phyloP scores from a whole-genome alignment of 2,113 vertebrate genomes.

The Guaruba guarouba region DNA sequence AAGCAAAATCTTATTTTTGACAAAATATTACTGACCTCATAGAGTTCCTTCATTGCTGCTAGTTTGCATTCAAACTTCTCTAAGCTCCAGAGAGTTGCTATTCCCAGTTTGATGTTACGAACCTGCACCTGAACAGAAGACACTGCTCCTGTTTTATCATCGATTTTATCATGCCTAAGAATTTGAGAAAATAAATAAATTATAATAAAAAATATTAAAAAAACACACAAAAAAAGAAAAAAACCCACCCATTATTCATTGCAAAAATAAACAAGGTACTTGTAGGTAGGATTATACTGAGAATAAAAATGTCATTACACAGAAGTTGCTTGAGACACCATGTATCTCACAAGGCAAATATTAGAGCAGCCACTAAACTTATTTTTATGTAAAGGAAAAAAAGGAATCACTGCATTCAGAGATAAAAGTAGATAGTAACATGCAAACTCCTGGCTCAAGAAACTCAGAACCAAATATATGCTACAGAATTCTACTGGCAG shows the following conservation, averaged over 20 bases:
- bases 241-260: neutral
- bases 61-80: constrained; percentile 94
- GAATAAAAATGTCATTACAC: neutral
- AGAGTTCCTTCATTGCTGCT: constrained; percentile 88
- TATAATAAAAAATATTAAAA: neutral
- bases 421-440: neutral
- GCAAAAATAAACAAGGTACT: neutral
- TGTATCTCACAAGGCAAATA: neutral
- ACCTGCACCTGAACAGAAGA: constrained; percentile 81
- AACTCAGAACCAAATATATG: neutral
- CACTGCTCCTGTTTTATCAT: constrained; percentile 45
- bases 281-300: neutral
- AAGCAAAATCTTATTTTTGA: neutral
- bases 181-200: neutral
- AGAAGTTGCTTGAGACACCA: neutral
- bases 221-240: neutral
- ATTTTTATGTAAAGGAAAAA: neutral
- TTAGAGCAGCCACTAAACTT: neutral
- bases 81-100: constrained; percentile 89
- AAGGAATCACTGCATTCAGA: neutral
- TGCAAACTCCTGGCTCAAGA: neutral
- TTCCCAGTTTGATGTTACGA: constrained; percentile 86
- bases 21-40: constrained; percentile 75
- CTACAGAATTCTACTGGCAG: neutral
- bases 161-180: constrained; percentile 79